These are phyloP conservation scores for Hypena proboscidalis DNA, from an alignment of 2,888 invertebrate genomes.

Conservation along the genomic window DNA sequence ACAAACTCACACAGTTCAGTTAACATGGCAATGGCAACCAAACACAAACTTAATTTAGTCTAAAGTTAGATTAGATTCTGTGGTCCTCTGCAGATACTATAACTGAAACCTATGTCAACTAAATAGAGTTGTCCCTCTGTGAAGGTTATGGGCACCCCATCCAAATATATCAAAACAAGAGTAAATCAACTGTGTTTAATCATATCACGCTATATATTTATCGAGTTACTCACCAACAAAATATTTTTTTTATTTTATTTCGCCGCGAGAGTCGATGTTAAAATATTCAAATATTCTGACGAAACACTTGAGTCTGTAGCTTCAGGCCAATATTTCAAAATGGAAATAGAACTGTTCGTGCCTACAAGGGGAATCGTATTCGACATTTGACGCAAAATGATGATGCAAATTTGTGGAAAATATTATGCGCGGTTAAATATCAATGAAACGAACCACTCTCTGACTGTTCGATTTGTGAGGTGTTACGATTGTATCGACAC, in stretches of 20 bases:
- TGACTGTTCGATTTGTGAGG: constrained; percentile 44
- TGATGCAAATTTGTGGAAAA: constrained; percentile 70
- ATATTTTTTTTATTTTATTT: constrained; percentile 69
- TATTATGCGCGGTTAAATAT: constrained; percentile 62
- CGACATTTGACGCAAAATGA: constrained; percentile 74
- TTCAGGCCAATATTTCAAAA: constrained; percentile 74
- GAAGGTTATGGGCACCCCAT: constrained; percentile 16
- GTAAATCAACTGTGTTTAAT: constrained; percentile 33
- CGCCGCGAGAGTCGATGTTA: constrained; percentile 64
- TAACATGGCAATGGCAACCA: constrained; percentile 49
- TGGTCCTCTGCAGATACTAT: constrained; percentile 35
- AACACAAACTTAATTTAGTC: constrained; percentile 53
- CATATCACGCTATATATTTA: constrained; percentile 25
- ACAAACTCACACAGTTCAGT: constrained; percentile 61
- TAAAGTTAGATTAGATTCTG: constrained; percentile 46
- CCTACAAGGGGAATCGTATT: constrained; percentile 73
- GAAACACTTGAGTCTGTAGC: constrained; percentile 72
- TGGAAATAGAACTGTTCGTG: constrained; percentile 74
- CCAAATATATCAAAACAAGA: constrained; percentile 17
- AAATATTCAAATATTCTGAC: constrained; percentile 81
- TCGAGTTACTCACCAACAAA: constrained; percentile 39
- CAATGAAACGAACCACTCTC: constrained; percentile 53
- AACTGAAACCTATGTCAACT: constrained; percentile 22
- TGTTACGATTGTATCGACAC: constrained; percentile 27
- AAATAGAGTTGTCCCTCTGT: constrained; percentile 20